Evolutionary conservation across 2,113 vertebrate species (phyloP).

Genomic region (Strigops habroptila): DNA sequence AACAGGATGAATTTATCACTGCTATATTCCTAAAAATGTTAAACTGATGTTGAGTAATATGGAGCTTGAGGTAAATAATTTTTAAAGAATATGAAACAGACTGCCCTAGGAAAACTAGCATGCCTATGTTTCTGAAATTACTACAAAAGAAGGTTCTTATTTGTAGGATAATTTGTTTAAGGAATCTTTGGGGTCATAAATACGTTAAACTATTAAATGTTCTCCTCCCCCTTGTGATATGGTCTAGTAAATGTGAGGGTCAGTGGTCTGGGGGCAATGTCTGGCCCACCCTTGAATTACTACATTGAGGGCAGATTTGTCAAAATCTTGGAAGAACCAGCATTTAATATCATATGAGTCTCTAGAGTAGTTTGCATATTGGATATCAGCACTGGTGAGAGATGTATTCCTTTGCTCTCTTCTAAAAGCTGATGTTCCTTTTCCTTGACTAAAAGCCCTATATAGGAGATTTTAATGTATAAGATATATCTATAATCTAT

Average conservation of each 20-base stretch:
- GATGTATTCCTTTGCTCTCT: background rate
- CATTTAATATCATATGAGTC: fast-evolving
- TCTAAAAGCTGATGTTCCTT: background rate
- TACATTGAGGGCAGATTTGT: background rate
- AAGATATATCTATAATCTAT: background rate
- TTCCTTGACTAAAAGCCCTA: background rate
- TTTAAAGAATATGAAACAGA: background rate
- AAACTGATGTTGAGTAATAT: background rate
- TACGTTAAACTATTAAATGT: background rate
- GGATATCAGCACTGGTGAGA: background rate
- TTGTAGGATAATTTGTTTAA: background rate
- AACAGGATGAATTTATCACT: background rate
- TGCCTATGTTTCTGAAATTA: background rate
- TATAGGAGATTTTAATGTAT: background rate
- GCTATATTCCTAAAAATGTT: background rate
- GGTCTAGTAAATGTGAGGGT: background rate
- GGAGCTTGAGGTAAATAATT: background rate
- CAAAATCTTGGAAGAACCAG: background rate
- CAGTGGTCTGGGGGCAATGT: background rate
- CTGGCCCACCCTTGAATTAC: background rate
- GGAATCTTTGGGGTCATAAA: background rate
- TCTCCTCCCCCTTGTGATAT: background rate
- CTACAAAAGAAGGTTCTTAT: background rate
- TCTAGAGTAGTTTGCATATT: background rate
- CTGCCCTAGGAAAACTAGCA: background rate